Evolutionary conservation across 2,113 vertebrate genomes (phyloP), one percentile per base, ranked within the genome.

Genomic region (Etheostoma cragini): DNA sequence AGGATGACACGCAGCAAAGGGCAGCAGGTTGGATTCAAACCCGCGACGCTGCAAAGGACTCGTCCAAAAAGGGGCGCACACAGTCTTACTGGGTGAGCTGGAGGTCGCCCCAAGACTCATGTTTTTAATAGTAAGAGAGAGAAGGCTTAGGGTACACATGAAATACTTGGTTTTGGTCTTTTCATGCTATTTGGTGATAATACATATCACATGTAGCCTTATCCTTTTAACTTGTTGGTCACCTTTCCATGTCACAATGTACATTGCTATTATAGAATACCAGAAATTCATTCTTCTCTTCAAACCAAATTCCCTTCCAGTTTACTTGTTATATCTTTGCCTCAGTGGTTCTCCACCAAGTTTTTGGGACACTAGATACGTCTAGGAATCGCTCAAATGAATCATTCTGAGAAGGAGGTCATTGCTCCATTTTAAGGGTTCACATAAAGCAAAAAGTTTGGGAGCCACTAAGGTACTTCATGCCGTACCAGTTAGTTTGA

Each of bases 371-470:
- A 17, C 30, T 12, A 12, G 14, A 26, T 15, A 38, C 12, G 11
- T 33, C 62, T 35, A 58, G 14, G 22, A 60, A 77, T 8, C 24
- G 26, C 38, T 58, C 26, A 38, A 21, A 67, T 60, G 26, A 68
- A 62, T 8, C 21, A 52, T 8, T 17, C 26, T 52, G 60, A 50
- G 17, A 19, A 12, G 5, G 19, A 12, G 60, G 68, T 72, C 52
- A 64, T 14, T 21, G 52, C 52, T 72, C 58, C 52, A 42, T 79
- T 72, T 80, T 16, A 57, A 57, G 42, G 52, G 61, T 30, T 50
- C 52, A 72, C 66, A 24, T 19, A 54, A 24, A 45, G 52, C 67
- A 26, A 42, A 62, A 46, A 2, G 8, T 58, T 50, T 42, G 30
- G n/a, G 54, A 80, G 30, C 69, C 45, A 21, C 12, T 50, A 42